These are phyloP conservation scores for Ifrita kowaldi DNA, from an alignment of 2,113 vertebrate species.

Conservation along the genomic window DNA sequence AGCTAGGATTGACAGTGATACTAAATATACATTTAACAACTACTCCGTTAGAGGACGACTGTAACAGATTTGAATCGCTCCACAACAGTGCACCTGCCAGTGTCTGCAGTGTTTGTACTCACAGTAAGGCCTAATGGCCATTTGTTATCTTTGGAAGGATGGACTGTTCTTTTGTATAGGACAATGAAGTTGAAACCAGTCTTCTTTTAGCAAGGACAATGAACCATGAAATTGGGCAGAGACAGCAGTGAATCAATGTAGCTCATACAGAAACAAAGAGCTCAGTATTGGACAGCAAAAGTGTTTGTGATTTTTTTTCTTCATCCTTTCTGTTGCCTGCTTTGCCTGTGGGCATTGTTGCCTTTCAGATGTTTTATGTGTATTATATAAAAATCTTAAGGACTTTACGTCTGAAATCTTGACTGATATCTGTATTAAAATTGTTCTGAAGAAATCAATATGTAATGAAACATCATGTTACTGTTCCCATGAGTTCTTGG, in stretches of 20 bases:
- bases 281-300: background rate
- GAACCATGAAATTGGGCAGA: constrained; percentile 41
- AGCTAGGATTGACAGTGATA: background rate
- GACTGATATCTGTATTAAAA: background rate
- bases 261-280: background rate
- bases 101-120: background rate
- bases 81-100: background rate
- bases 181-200: background rate
- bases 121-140: background rate
- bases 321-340: background rate
- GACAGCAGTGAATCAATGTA: background rate
- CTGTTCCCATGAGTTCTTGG: background rate
- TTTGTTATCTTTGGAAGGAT: constrained; percentile 38
- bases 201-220: constrained; percentile 7
- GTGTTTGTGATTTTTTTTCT: background rate
- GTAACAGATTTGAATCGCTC: background rate
- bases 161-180: background rate
- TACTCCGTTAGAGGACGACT: accelerated
- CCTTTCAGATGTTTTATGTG: background rate
- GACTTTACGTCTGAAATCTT: background rate
- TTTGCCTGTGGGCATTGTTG: background rate
- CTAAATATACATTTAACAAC: background rate
- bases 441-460: background rate
- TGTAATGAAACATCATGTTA: background rate
- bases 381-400: background rate